Percentiles rank a stretch among this genome's conserved stretches.
Conservation (phyloP, 2,113 vertebrate genomes). For the Spea multiplicata region DNA sequence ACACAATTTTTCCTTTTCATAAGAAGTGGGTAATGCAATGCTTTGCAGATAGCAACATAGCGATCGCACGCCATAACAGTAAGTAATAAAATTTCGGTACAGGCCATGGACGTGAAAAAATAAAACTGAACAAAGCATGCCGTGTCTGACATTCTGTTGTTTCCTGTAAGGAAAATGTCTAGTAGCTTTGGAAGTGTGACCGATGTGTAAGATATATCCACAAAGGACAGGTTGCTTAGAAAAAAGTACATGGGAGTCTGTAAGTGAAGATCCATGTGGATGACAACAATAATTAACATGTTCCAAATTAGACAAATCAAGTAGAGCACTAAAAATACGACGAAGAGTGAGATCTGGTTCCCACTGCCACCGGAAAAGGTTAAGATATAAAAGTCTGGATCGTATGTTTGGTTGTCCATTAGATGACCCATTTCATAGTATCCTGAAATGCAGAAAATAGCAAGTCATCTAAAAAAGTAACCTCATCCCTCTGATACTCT, state of each 20-base stretch:
- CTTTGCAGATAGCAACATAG: conserved; percentile 51
- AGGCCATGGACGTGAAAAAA: conserved; percentile 39
- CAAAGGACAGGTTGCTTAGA: conserved; percentile 22
- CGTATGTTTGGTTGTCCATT: conserved; percentile 42
- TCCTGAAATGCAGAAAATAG: background rate
- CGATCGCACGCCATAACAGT: conserved; percentile 49
- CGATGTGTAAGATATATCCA: conserved; percentile 50
- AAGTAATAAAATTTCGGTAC: conserved; percentile 50
- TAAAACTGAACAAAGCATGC: conserved; percentile 53
- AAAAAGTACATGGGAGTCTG: conserved; percentile 37
- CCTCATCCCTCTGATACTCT: conserved; percentile 9
- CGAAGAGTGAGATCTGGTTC: conserved; percentile 36
- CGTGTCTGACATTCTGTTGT: conserved; percentile 43
- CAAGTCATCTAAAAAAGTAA: background rate
- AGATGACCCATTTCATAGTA: background rate
- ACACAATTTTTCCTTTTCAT: conserved; percentile 33
- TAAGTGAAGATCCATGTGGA: background rate
- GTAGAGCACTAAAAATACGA: conserved; percentile 31
- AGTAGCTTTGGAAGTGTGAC: conserved; percentile 55
- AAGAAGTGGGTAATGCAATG: conserved; percentile 46
- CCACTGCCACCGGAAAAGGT: background rate
- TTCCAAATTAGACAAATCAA: conserved; percentile 18
- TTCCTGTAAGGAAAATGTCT: conserved; percentile 25
- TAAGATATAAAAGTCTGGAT: conserved; percentile 7
- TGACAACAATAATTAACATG: background rate